Evolutionary conservation across 2,797 vertebrate species (phyloP).

Genomic region (Lemur catta): DNA sequence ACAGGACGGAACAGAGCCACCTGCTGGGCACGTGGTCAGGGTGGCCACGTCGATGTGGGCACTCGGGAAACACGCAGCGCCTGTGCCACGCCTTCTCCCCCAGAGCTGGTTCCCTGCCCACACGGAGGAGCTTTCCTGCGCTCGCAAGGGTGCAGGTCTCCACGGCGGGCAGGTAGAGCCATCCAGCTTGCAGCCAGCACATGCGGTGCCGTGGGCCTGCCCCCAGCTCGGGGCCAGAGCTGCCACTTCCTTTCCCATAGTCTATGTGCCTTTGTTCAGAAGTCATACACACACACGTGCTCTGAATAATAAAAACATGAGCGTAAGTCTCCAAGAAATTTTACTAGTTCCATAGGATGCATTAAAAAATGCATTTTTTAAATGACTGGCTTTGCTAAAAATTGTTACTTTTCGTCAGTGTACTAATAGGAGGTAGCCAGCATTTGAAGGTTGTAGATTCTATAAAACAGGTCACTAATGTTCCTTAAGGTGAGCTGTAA

Average conservation of each 20-base stretch:
- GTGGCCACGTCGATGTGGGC: fast-evolving
- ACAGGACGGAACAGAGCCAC: not conserved
- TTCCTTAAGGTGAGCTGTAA: not conserved
- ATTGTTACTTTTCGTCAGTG: not conserved
- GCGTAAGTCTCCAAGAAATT: not conserved
- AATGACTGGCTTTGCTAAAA: not conserved
- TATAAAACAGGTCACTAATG: not conserved
- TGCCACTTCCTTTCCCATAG: not conserved
- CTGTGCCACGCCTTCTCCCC: not conserved
- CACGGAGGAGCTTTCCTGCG: not conserved
- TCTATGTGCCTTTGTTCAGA: not conserved
- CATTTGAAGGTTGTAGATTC: not conserved
- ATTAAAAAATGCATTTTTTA: not conserved
- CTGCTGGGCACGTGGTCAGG: not conserved
- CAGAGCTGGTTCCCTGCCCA: not conserved
- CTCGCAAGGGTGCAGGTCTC: fast-evolving
- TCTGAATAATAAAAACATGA: not conserved
- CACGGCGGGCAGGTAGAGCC: not conserved
- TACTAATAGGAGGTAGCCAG: not conserved
- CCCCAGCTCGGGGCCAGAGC: not conserved
- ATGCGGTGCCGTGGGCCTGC: not conserved
- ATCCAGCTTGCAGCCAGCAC: not conserved
- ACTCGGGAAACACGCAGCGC: not conserved
- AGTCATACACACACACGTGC: not conserved
- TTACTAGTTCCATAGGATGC: not conserved